Conservation (phyloP, 2,888 invertebrate species). For the Synanthedon myopaeformis region DNA sequence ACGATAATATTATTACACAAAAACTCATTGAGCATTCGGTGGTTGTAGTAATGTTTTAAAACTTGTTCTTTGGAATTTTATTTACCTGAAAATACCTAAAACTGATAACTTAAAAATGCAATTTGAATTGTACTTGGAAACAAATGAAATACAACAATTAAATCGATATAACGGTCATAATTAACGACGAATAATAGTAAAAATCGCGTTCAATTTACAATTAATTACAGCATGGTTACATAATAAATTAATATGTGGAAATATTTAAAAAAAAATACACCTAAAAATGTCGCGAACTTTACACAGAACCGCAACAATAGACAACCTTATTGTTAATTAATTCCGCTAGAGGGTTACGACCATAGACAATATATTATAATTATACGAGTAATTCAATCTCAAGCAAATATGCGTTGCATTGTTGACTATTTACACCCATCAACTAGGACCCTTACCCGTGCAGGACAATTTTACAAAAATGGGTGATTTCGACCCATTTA, state of each 20-base stretch:
- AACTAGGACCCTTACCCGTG: too few species aligned
- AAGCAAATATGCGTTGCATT: too few species aligned
- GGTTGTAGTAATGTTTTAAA: constrained; percentile 9
- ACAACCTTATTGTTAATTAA: too few species aligned
- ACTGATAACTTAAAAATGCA: constrained; percentile 9
- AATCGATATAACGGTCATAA: background rate
- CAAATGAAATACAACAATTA: constrained; percentile 19
- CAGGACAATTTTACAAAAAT: too few species aligned
- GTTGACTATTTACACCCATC: too few species aligned
- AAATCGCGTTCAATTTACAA: background rate
- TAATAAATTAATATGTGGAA: background rate
- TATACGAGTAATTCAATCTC: too few species aligned
- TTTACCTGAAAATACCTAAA: background rate
- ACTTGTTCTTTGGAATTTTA: constrained; percentile 10
- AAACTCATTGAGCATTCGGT: constrained; percentile 30
- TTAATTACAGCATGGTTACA: background rate
- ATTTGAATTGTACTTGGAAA: constrained; percentile 20
- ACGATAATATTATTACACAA: constrained; percentile 14
- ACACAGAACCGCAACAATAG: too few species aligned
- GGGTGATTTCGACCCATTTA: too few species aligned
- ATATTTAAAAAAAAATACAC: background rate
- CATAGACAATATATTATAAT: too few species aligned
- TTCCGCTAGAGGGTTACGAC: too few species aligned
- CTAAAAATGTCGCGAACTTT: background rate
- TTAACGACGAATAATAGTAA: background rate